These are phyloP conservation scores for Leptinotarsa juncta DNA, from an alignment of 2,888 invertebrate species.

Conservation along the genomic window DNA sequence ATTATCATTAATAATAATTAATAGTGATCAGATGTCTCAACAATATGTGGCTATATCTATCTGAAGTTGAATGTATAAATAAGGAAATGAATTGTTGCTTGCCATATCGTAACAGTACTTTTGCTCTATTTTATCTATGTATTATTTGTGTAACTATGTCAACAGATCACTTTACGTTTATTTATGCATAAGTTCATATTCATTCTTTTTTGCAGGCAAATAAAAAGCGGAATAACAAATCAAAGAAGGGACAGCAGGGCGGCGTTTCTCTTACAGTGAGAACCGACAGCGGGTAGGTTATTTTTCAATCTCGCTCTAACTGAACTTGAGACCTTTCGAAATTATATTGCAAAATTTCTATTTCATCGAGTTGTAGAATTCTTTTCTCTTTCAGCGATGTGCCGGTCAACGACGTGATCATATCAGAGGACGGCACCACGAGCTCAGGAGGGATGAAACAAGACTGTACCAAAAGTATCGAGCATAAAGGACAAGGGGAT, in stretches of 20 bases:
- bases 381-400: conserved; percentile 58
- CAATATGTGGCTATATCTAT: no score
- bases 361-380: background rate
- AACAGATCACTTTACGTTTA: no score
- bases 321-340: background rate
- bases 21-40: no score
- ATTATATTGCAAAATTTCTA: background rate
- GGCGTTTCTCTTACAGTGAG: conserved; percentile 60
- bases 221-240: conserved; percentile 62
- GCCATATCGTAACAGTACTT: no score
- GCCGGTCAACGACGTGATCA: conserved; percentile 60
- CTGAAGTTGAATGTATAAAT: no score
- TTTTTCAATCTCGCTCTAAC: background rate
- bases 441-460: conserved; percentile 53
- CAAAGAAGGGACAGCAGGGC: conserved; percentile 53
- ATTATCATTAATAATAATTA: no score
- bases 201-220: conserved; percentile 54
- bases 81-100: no score
- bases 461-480: conserved; percentile 56
- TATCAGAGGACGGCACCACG: conserved; percentile 53
- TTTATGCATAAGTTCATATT: background rate
- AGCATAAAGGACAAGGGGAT: conserved; percentile 65
- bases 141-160: no score
- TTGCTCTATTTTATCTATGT: no score
- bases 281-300: conserved; percentile 62